Conservation (phyloP, 2,888 invertebrate genomes). For the Agonopterix alstromeriana region DNA sequence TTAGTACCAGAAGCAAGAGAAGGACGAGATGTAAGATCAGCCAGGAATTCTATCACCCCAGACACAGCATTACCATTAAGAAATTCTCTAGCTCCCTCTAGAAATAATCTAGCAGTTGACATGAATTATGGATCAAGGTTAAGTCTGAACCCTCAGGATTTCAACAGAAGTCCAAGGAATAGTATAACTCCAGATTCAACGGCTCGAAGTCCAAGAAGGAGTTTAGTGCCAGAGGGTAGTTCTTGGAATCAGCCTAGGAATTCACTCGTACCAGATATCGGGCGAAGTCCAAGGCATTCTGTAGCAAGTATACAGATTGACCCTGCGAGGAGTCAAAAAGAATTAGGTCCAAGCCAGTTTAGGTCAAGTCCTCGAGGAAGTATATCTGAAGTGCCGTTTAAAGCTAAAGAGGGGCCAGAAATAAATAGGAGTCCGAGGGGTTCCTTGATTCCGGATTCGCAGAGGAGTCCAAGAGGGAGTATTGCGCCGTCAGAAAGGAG, state of each 20-base stretch:
- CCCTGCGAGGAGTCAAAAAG: slow-evolving; percentile 59
- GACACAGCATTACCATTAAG: slow-evolving; percentile 74
- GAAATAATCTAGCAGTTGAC: slow-evolving; percentile 79
- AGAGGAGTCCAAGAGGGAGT: slow-evolving; percentile 79
- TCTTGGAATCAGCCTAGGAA: slow-evolving; percentile 76
- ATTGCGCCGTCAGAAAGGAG: slow-evolving; percentile 73
- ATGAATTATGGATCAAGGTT: slow-evolving; percentile 71
- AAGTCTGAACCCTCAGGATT: slow-evolving; percentile 77
- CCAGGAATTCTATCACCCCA: slow-evolving; percentile 79
- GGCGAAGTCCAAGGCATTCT: slow-evolving; percentile 78
- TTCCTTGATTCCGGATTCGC: slow-evolving; percentile 76
- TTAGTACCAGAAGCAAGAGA: slow-evolving; percentile 62
- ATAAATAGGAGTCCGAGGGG: slow-evolving; percentile 73
- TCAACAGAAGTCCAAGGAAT: slow-evolving; percentile 67
- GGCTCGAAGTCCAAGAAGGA: slow-evolving; percentile 78
- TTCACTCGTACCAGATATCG: slow-evolving; percentile 75
- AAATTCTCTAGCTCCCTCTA: slow-evolving; percentile 73
- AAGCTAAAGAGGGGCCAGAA: slow-evolving; percentile 65
- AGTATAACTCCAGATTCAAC: slow-evolving; percentile 65
- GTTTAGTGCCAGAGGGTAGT: slow-evolving; percentile 76
- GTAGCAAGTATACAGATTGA: slow-evolving; percentile 69
- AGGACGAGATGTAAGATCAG: slow-evolving; percentile 46
- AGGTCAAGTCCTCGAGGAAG: slow-evolving; percentile 78
- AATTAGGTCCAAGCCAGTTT: slow-evolving; percentile 63
- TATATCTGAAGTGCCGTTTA: slow-evolving; percentile 59